Evolutionary conservation across 2,113 vertebrate genomes (phyloP).

Genomic region (Bagarius yarrelli): DNA sequence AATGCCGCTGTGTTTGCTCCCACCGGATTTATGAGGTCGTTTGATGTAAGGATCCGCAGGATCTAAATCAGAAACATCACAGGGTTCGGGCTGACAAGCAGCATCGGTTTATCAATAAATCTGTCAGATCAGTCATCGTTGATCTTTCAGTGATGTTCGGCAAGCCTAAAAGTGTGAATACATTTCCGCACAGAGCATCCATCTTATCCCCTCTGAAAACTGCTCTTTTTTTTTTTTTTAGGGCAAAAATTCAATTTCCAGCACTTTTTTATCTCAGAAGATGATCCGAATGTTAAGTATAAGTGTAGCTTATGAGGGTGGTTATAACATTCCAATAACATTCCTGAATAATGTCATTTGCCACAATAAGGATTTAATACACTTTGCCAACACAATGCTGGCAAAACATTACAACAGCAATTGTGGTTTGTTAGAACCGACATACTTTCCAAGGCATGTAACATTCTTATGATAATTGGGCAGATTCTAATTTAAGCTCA

Average conservation of each 20-base stretch:
- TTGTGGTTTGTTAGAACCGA: neutral
- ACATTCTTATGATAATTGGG: neutral
- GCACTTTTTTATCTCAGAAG: neutral
- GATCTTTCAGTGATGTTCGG: constrained; percentile 25
- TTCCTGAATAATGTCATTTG: neutral
- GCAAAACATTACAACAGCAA: neutral
- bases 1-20: constrained; percentile 46
- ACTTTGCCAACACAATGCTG: neutral
- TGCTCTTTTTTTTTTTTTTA: neutral
- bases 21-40: constrained; percentile 44
- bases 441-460: neutral
- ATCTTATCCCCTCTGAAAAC: constrained; percentile 18
- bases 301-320: neutral
- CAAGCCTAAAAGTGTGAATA: constrained; percentile 21
- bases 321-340: neutral
- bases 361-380: neutral
- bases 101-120: constrained; percentile 46
- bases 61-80: constrained; percentile 50
- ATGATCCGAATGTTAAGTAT: neutral
- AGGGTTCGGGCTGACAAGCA: constrained; percentile 38
- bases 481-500: neutral
- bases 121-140: constrained; percentile 42
- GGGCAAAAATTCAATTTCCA: too few relatives aligned
- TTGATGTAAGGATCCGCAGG: constrained; percentile 42
- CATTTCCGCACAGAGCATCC: constrained; percentile 24